Evolutionary conservation across 2,113 vertebrate species (phyloP), one percentile per base, ranked within the genome.

Genomic region (Maccullochella peelii): DNA sequence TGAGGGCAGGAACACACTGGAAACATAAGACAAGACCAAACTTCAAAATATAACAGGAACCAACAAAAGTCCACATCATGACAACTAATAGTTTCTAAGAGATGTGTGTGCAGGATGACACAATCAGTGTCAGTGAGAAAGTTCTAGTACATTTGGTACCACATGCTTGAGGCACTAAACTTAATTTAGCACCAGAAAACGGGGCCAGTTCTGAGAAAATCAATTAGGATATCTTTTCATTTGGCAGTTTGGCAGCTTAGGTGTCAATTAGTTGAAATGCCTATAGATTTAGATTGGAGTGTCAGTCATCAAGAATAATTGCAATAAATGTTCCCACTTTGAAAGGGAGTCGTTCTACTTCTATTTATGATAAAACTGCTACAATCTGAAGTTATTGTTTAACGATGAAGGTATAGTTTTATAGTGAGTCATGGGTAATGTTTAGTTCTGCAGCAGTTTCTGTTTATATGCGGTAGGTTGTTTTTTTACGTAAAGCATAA

Each of bases 181-280:
- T 72, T 18, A 58, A 49, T 66, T 67, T 42, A 59, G 18, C 40
- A 33, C 18, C 25, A 9, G 25, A 52, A 33, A 38, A 78, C 20
- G 12, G 25, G 16, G 16, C 21, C 30, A 52, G 20, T 44, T 54
- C 50, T 16, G 25, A 2, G 25, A 62, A 72, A 83, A 79, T 71
- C 62, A 68, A 52, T 44, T 16, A 27, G 23, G 25, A 40, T 23
- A 58, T 71, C 6, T 21, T 36, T 73, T 49, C 11, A 33, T 52
- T 77, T 52, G 47, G 27, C 61, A 54, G 27, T 58, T 69, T 57
- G 27, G 57, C 62, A 77, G 38, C 33, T 78, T 33, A 55, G 20
- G 25, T 76, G 77, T 79, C n/a, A 76, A 52, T 72, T 83, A 54
- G 71, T 33, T 40, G 27, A 62, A 62, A 27, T 52, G 10, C 20